Percentiles rank a stretch among this genome's conserved stretches.
Evolutionary conservation across 2,888 invertebrate genomes (phyloP).

Genomic region (Priocnemis perturbator): DNA sequence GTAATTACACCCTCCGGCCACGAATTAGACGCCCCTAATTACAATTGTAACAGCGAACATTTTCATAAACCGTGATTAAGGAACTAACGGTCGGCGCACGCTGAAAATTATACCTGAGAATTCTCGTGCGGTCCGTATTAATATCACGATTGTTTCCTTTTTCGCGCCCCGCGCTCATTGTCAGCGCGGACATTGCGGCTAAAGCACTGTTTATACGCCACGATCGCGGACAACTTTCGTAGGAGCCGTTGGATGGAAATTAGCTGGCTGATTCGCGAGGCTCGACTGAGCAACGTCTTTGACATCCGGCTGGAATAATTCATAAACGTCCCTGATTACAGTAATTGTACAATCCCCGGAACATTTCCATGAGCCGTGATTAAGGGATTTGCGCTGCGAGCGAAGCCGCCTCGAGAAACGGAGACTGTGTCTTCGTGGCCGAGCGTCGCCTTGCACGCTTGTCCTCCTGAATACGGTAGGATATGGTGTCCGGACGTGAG

Average conservation of each 20-base stretch:
- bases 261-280: neutral
- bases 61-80: conserved; percentile 25
- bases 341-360: conserved; percentile 28
- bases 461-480: conserved; percentile 22
- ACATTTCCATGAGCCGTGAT: conserved; percentile 32
- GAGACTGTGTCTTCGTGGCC: conserved; percentile 7
- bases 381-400: conserved; percentile 22
- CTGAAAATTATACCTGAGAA: neutral
- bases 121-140: neutral
- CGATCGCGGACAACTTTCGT: neutral
- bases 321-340: conserved; percentile 37
- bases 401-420: neutral
- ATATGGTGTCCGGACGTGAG: conserved; percentile 19
- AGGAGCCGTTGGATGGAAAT: neutral
- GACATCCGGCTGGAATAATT: conserved; percentile 25
- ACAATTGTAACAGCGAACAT: conserved; percentile 29
- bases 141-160: neutral
- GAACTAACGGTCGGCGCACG: neutral
- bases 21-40: conserved; percentile 38
- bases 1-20: conserved; percentile 23
- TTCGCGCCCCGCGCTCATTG: neutral
- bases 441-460: conserved; percentile 17
- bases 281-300: neutral
- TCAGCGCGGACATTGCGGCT: neutral
- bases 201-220: neutral